Evolutionary conservation across 2,888 invertebrate species (phyloP), one percentile per base, ranked within the genome.

Genomic region (Helicoverpa assulta): DNA sequence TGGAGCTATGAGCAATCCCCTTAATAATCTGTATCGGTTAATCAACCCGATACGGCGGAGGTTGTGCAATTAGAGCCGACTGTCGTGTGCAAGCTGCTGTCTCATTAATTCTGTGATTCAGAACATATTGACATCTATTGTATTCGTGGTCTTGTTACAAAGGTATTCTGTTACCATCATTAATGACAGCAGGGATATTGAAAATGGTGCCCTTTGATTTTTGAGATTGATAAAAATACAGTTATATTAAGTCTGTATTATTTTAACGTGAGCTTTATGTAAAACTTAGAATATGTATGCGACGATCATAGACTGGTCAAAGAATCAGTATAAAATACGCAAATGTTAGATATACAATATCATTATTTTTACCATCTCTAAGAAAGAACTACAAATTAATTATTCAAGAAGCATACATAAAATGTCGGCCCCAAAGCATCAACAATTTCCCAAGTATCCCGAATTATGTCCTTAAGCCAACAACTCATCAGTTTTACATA

Each of bases 1-100:
- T 86, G 89, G 90, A 89, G 89, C 92, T 91, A 90, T 92, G 91
- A 93, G 92, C 93, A 91, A 94, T 91, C 88, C 91, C 82, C 91
- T 90, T 93, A 92, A 94, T 93, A 93, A 92, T 90, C 88, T 91
- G 90, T 90, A 92, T 92, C 93, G 94, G 94, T 93, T 94, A 93
- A 95, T 95, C 93, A 94, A 94, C 94, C 91, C 93, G 85, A 91
- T 91, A 84, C 88, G 73, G 73, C 70, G 86, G 90, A 91, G 90
- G 91, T 91, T 93, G 89, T 75, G 87, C 86, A 90, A 91, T 90
- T 87, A 88, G 82, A 89, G 77, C 72, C 80, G 80, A 82, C 73
- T 77, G 80, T 68, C 76, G 74, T 78, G 78, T 67, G 69, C 73
- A 77, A 75, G 70, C 58, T 60, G 71, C 55, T 73, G 71, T 78